These are phyloP conservation scores for Saturnia pavonia DNA, from an alignment of 2,888 invertebrate genomes.

Conservation along the genomic window DNA sequence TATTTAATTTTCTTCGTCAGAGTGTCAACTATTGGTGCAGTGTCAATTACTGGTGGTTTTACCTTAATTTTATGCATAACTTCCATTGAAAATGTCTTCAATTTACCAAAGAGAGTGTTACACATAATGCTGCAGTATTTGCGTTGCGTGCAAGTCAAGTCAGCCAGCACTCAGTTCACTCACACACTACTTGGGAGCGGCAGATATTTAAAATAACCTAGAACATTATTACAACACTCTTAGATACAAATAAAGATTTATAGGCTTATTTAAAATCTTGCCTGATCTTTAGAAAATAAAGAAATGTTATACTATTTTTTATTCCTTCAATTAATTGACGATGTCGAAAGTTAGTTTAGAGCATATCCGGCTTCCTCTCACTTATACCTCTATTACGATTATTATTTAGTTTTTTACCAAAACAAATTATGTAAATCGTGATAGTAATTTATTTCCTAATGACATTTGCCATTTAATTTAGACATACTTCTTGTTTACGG, in stretches of 20 bases:
- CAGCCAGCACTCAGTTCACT: too few species aligned
- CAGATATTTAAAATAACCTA: not conserved
- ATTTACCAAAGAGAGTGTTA: too few species aligned
- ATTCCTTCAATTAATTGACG: not conserved
- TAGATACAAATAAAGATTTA: not conserved
- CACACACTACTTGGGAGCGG: too few species aligned
- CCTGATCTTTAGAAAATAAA: not conserved
- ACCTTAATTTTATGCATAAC: too few species aligned
- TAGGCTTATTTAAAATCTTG: not conserved
- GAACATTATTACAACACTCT: not conserved
- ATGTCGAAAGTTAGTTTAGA: not conserved
- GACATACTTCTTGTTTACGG: too few species aligned
- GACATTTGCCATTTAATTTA: not conserved
- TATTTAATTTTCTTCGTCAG: too few species aligned
- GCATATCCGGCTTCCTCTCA: constrained; percentile 2
- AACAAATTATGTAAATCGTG: not conserved
- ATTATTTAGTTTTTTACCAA: not conserved
- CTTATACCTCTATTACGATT: not conserved
- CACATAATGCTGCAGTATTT: too few species aligned
- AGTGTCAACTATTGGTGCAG: too few species aligned
- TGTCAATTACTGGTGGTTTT: too few species aligned
- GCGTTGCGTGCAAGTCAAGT: too few species aligned
- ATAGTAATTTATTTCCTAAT: not conserved
- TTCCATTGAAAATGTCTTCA: too few species aligned
- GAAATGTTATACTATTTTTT: not conserved